A percentile compares a stretch with the other conserved stretches of the same genome.
These are phyloP conservation scores for Agrilus mali DNA, from an alignment of 2,888 invertebrate genomes.

Conservation along the genomic window DNA sequence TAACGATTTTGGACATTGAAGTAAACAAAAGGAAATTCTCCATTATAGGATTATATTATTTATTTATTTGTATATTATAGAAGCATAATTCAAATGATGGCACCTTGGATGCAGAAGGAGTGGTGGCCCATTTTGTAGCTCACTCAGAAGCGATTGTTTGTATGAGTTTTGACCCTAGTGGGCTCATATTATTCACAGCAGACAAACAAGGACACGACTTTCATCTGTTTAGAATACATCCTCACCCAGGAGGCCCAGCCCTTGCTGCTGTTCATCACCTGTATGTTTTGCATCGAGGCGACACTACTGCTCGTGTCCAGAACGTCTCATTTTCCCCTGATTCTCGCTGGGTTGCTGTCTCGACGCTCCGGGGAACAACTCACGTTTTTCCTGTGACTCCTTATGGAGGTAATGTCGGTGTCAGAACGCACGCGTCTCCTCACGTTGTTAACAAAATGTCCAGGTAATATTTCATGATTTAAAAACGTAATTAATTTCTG, in stretches of 20 bases:
- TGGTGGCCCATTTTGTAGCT: constrained; percentile 79
- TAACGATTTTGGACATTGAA: constrained; percentile 79
- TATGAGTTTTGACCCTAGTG: constrained; percentile 82
- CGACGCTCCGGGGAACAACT: constrained; percentile 90
- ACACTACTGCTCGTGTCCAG: constrained; percentile 90
- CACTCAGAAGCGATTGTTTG: constrained; percentile 82
- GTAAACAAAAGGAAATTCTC: not conserved
- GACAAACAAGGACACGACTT: constrained; percentile 91
- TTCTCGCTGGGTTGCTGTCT: constrained; percentile 92
- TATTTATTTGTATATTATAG: constrained; percentile 12
- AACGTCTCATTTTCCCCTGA: constrained; percentile 88
- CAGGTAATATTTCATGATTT: constrained; percentile 18
- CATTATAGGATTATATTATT: not conserved
- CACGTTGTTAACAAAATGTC: constrained; percentile 90
- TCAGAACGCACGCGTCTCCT: constrained; percentile 88
- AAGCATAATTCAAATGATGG: constrained; percentile 15
- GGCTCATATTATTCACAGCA: constrained; percentile 78
- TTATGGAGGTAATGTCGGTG: constrained; percentile 84
- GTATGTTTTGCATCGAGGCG: constrained; percentile 88
- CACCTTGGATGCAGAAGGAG: constrained; percentile 48
- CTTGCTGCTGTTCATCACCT: constrained; percentile 88
- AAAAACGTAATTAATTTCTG: not conserved
- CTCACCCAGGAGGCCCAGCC: constrained; percentile 71
- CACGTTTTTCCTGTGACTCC: constrained; percentile 96
- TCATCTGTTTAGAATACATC: constrained; percentile 87